A percentile compares a stretch with the other conserved stretches of the same genome.
Evolutionary conservation across 1,140 invertebrate genomes (phyloP).

Genomic region (Lysiphlebus fabarum): DNA sequence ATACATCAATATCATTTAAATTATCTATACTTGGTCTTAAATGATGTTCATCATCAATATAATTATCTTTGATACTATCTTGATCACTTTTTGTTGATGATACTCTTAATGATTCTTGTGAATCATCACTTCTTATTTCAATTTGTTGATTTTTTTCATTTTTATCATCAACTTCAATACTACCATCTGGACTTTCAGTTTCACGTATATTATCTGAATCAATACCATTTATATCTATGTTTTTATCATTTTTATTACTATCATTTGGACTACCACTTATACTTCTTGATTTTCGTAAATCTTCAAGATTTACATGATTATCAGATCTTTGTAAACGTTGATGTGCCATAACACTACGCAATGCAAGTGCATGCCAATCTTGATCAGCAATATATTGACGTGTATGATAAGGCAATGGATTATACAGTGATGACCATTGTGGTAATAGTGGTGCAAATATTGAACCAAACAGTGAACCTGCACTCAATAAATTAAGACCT

Average conservation of each 20-base stretch:
- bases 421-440: constrained; percentile 50
- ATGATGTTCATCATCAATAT: constrained; percentile 36
- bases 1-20: constrained; percentile 41
- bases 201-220: constrained; percentile 28
- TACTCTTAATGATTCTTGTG: constrained; percentile 41
- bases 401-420: constrained; percentile 46
- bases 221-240: constrained; percentile 27
- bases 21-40: constrained; percentile 46
- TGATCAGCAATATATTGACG: constrained; percentile 51
- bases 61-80: constrained; percentile 30
- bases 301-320: constrained; percentile 39
- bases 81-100: constrained; percentile 39
- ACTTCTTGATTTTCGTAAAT: constrained; percentile 42
- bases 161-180: constrained; percentile 50
- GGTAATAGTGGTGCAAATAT: constrained; percentile 52
- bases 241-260: constrained; percentile 38
- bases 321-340: constrained; percentile 50
- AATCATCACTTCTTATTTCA: constrained; percentile 44
- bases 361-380: constrained; percentile 50
- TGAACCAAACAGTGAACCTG: constrained; percentile 50
- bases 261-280: constrained; percentile 41
- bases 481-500: constrained; percentile 51
- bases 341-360: constrained; percentile 45
- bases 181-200: constrained; percentile 48
- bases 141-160: constrained; percentile 40